Evolutionary conservation across 1,140 invertebrate species (phyloP).

Genomic region (Macrocentrus cingulum): DNA sequence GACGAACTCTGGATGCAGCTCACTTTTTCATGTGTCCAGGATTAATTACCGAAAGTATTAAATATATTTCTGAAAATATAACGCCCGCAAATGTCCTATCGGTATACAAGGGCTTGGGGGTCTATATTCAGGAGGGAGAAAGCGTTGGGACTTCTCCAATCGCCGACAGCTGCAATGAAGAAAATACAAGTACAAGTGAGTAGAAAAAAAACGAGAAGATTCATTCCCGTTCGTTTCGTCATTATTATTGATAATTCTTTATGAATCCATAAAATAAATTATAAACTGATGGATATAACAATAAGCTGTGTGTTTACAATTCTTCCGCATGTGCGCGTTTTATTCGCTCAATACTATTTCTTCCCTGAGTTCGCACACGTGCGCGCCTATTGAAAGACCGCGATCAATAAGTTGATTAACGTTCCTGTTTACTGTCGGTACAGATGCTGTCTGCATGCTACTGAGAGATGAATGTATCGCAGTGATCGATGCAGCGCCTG

Average conservation of each 20-base stretch:
- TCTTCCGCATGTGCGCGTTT: no score
- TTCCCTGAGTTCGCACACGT: no score
- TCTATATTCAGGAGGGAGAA: slow-evolving; percentile 41
- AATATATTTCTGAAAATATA: slow-evolving; percentile 61
- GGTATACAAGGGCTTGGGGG: slow-evolving; percentile 55
- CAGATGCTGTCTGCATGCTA: slow-evolving; percentile 60
- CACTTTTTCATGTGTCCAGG: slow-evolving; percentile 69
- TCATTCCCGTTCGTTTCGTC: no score
- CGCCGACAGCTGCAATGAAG: no score
- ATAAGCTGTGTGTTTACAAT: no score
- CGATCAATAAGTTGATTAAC: neutral
- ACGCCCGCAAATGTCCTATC: slow-evolving; percentile 56
- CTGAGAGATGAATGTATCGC: slow-evolving; percentile 64
- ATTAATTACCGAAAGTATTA: slow-evolving; percentile 63
- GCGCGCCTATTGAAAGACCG: no score
- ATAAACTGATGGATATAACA: no score
- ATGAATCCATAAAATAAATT: no score
- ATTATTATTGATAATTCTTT: no score
- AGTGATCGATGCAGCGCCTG: slow-evolving; percentile 66
- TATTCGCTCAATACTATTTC: no score
- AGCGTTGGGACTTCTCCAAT: slow-evolving; percentile 26
- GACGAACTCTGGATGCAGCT: slow-evolving; percentile 67
- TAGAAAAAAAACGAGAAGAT: no score
- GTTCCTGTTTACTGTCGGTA: slow-evolving; percentile 11
- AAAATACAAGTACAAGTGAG: no score